Percentiles rank a stretch among this genome's conserved stretches.
These are phyloP conservation scores for Phasia obesa DNA, from an alignment of 2,888 invertebrate genomes.

Conservation along the genomic window DNA sequence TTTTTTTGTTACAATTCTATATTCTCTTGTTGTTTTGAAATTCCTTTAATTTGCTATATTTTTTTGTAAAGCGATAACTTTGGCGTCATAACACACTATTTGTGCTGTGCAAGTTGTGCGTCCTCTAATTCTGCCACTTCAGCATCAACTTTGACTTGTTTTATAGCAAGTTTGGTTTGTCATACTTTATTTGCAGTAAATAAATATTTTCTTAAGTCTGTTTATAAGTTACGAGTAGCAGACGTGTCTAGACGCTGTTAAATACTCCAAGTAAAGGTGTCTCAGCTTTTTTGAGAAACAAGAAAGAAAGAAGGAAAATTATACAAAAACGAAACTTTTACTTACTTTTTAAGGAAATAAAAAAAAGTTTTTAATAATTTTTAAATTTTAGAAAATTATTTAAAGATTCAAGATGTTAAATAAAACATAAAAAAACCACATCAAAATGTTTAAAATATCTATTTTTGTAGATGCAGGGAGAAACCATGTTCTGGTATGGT, in stretches of 20 bases:
- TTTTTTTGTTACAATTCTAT: neutral
- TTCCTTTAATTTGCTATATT: constrained; percentile 10
- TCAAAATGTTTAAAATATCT: too few species aligned
- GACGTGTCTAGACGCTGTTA: constrained; percentile 62
- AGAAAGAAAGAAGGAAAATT: neutral
- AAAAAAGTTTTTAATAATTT: too few species aligned
- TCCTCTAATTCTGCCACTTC: constrained; percentile 25
- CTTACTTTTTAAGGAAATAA: too few species aligned
- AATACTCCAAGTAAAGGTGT: constrained; percentile 39
- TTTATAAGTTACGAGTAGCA: constrained; percentile 47
- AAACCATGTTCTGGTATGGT: too few species aligned
- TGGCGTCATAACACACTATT: constrained; percentile 58
- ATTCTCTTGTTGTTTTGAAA: neutral
- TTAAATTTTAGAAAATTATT: too few species aligned
- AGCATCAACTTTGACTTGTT: constrained; percentile 12
- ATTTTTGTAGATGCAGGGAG: too few species aligned
- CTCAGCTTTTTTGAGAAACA: neutral
- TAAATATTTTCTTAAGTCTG: constrained; percentile 45
- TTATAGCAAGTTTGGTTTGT: constrained; percentile 17
- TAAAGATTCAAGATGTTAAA: too few species aligned
- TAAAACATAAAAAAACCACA: too few species aligned
- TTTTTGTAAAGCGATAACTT: constrained; percentile 19
- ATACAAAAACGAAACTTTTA: neutral
- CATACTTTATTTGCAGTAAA: constrained; percentile 38
- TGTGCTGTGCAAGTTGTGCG: constrained; percentile 28